Percentiles rank a stretch among this genome's conserved stretches.
Evolutionary conservation across 1,140 invertebrate species (phyloP).

Genomic region (Drosophila auraria): DNA sequence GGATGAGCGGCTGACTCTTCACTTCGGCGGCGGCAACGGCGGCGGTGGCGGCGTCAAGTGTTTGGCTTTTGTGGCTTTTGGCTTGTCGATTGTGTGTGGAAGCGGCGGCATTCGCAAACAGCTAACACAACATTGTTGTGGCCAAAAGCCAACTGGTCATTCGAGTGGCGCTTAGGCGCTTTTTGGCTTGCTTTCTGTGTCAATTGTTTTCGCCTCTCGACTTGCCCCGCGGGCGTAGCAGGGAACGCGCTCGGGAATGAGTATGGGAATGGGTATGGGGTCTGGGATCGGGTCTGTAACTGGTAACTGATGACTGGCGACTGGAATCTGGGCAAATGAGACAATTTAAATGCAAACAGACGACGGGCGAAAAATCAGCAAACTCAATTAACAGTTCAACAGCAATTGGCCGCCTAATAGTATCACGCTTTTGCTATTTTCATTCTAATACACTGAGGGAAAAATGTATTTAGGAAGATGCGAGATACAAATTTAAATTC

Average conservation of each 20-base stretch:
- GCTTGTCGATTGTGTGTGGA: slow-evolving; percentile 29
- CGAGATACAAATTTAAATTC: background rate
- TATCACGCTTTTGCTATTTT: slow-evolving; percentile 75
- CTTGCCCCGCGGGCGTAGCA: slow-evolving; percentile 37
- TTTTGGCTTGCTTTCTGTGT: slow-evolving; percentile 75
- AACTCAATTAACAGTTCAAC: slow-evolving; percentile 74
- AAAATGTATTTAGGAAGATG: too few species aligned
- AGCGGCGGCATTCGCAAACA: slow-evolving; percentile 30
- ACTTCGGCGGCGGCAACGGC: slow-evolving; percentile 47
- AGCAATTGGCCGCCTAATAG: slow-evolving; percentile 72
- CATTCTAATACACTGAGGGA: slow-evolving; percentile 27
- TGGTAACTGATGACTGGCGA: slow-evolving; percentile 13
- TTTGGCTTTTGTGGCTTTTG: slow-evolving; percentile 55
- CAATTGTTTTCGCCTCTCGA: slow-evolving; percentile 66
- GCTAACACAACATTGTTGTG: slow-evolving; percentile 32
- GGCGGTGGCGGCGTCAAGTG: slow-evolving; percentile 70
- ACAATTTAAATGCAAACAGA: slow-evolving; percentile 78
- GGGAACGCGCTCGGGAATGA: slow-evolving; percentile 3
- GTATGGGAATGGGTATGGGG: background rate
- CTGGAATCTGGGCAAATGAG: slow-evolving; percentile 63
- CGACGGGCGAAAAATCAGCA: slow-evolving; percentile 33
- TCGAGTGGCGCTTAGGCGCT: slow-evolving; percentile 78
- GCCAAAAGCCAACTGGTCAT: slow-evolving; percentile 56
- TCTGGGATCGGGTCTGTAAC: slow-evolving; percentile 9
- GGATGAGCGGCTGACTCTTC: slow-evolving; percentile 50